phyloP scores from a whole-genome alignment of 2,113 vertebrate species.

The Rhynchopsitta pachyrhyncha region DNA sequence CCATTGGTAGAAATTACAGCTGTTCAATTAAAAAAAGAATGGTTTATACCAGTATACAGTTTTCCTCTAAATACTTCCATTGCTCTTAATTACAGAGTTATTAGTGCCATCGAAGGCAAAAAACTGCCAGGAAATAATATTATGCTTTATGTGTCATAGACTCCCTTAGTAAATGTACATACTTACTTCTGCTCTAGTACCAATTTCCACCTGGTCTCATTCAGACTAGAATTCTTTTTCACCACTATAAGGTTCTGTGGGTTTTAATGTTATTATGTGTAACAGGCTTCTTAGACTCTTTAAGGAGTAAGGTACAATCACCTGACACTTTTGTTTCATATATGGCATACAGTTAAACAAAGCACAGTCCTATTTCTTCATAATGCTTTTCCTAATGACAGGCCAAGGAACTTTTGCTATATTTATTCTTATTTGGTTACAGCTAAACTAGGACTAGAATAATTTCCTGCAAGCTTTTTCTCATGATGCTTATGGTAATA shows the following conservation, averaged over 20 bases:
- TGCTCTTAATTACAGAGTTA: constrained; percentile 61
- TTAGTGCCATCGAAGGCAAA: constrained; percentile 29
- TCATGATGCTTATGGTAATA: background rate
- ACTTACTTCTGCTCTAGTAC: constrained; percentile 9
- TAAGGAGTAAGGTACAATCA: background rate
- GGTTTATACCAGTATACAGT: constrained; percentile 30
- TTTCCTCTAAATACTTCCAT: constrained; percentile 54
- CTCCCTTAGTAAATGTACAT: background rate
- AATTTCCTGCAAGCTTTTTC: constrained; percentile 23
- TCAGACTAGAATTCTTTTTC: background rate
- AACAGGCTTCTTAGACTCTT: background rate
- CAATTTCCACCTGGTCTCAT: background rate
- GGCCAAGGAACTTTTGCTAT: background rate
- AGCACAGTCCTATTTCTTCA: background rate
- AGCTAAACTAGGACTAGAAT: background rate
- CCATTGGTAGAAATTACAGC: constrained; percentile 61
- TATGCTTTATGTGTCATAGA: background rate
- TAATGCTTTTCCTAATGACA: background rate
- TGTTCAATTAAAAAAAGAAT: constrained; percentile 62
- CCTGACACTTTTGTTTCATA: background rate
- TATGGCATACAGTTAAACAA: background rate
- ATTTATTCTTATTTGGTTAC: background rate
- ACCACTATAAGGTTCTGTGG: background rate
- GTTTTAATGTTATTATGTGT: background rate
- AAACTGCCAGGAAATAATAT: constrained; percentile 3